A percentile compares a stretch with the other conserved stretches of the same genome.
These are phyloP conservation scores for Toxotes lorentzi DNA, from an alignment of 2,797 vertebrate genomes.

Conservation along the genomic window DNA sequence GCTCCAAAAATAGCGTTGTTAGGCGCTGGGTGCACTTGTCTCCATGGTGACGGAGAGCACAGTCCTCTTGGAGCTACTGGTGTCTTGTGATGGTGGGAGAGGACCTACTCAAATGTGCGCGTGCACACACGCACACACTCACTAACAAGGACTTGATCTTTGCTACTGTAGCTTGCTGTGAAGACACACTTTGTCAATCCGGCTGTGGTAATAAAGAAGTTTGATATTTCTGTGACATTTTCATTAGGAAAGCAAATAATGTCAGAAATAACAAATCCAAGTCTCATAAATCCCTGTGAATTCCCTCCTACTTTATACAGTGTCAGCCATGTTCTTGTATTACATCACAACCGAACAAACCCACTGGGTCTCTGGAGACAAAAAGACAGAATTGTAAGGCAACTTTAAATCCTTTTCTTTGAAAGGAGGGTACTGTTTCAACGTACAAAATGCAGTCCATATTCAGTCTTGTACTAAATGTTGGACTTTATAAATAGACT, in stretches of 20 bases:
- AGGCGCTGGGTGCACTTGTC: slow-evolving; percentile 86
- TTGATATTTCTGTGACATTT: slow-evolving; percentile 52
- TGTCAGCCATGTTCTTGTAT: slow-evolving; percentile 33
- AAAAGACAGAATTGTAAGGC: neutral
- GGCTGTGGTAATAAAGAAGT: slow-evolving; percentile 15
- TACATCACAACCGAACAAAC: slow-evolving; percentile 46
- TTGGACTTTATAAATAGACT: neutral
- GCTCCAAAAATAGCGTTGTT: slow-evolving; percentile 89
- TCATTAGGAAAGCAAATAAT: slow-evolving; percentile 27
- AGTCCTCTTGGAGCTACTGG: slow-evolving; percentile 82
- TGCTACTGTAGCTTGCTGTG: slow-evolving; percentile 10
- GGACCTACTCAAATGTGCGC: slow-evolving; percentile 69
- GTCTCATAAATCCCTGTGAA: slow-evolving; percentile 17
- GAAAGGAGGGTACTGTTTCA: neutral
- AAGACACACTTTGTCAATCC: slow-evolving; percentile 9
- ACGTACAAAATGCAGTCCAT: neutral
- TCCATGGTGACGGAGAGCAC: slow-evolving; percentile 86
- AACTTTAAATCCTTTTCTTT: slow-evolving; percentile 13
- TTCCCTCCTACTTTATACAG: slow-evolving; percentile 16
- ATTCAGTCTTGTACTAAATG: neutral
- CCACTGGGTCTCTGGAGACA: slow-evolving; percentile 1
- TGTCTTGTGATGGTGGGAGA: slow-evolving; percentile 83
- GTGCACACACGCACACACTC: slow-evolving; percentile 32
- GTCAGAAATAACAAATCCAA: slow-evolving; percentile 31
- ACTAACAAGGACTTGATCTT: slow-evolving; percentile 45